Evolutionary conservation across 2,113 vertebrate species (phyloP).

Genomic region (Loxodonta africana): DNA sequence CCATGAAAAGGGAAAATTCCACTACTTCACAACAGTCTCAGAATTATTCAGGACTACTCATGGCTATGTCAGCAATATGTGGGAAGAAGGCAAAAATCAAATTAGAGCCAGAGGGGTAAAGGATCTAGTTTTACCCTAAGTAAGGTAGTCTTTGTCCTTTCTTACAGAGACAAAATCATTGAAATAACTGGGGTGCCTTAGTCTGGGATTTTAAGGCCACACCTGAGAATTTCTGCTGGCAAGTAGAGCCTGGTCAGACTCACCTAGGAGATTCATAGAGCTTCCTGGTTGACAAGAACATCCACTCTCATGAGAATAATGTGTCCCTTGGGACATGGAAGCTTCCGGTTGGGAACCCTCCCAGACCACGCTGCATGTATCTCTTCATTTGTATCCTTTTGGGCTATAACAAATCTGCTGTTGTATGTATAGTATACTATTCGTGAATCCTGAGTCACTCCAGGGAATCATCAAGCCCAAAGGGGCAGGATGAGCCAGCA

Average conservation of each 20-base stretch:
- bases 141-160: background rate
- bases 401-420: background rate
- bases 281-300: background rate
- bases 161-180: background rate
- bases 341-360: too few relatives aligned
- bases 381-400: background rate
- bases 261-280: background rate
- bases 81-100: background rate
- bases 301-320: too few relatives aligned
- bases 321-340: too few relatives aligned
- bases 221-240: background rate
- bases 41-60: slow-evolving; percentile 1
- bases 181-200: background rate
- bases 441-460: background rate
- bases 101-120: background rate
- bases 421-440: background rate
- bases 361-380: too few relatives aligned
- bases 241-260: background rate
- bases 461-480: background rate
- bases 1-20: background rate
- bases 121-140: background rate
- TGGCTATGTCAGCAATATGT: background rate
- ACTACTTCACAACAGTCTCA: background rate
- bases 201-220: background rate
- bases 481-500: background rate